Evolutionary conservation across 2,113 vertebrate genomes (phyloP).

Genomic region (Vulpes vulpes): DNA sequence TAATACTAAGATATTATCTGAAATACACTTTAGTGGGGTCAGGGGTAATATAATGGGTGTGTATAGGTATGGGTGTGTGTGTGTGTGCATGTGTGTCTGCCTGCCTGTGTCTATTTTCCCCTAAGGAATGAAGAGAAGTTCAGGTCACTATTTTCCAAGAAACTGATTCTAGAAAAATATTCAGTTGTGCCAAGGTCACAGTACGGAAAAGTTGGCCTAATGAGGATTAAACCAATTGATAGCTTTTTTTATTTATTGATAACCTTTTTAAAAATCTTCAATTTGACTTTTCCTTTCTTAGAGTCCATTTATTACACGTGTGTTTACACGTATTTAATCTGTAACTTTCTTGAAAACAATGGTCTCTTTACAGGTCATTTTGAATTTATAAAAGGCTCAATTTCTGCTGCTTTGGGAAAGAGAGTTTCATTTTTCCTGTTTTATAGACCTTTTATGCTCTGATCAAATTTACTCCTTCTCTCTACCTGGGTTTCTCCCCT

Average conservation of each 20-base stretch:
- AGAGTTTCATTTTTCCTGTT: not conserved
- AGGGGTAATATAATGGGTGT: not conserved
- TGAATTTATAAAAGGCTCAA: not conserved
- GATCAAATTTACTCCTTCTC: slow-evolving; percentile 49
- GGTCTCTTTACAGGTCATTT: not conserved
- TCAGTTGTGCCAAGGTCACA: not conserved
- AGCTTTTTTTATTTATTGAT: not conserved
- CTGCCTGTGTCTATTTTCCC: not conserved
- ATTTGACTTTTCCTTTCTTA: not conserved
- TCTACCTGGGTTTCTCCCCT: slow-evolving; percentile 44
- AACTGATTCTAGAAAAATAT: slow-evolving; percentile 32
- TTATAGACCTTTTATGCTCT: not conserved
- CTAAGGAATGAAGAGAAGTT: not conserved
- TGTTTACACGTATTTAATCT: not conserved
- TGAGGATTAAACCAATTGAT: not conserved
- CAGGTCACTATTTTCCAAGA: not conserved
- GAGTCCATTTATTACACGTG: not conserved
- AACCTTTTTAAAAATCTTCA: slow-evolving; percentile 16
- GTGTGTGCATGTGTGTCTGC: not conserved
- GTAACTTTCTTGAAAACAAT: slow-evolving; percentile 7
- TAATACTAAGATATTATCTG: not conserved
- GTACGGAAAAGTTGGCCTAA: slow-evolving; percentile 9
- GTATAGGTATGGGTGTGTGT: not conserved
- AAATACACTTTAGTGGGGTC: not conserved
- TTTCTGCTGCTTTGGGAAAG: not conserved